These are phyloP conservation scores for Ellobius talpinus DNA, from an alignment of 2,113 vertebrate genomes.

Conservation along the genomic window DNA sequence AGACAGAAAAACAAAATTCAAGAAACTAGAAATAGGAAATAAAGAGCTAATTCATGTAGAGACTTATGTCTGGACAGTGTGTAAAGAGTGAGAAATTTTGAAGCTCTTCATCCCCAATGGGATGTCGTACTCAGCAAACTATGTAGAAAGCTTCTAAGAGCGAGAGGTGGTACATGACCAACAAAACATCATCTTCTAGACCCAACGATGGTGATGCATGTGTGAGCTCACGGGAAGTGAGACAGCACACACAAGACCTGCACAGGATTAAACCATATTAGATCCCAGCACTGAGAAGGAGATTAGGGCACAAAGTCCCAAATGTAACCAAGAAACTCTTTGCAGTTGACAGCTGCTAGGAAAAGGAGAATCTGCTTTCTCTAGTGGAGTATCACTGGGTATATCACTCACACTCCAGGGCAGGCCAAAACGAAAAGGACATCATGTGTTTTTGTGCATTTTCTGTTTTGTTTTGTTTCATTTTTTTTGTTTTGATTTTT, in stretches of 20 bases:
- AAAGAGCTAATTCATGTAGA: not conserved
- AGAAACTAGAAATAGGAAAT: conserved; percentile 15
- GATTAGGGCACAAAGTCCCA: not conserved
- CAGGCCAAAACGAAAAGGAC: not conserved
- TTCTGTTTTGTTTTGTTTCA: not conserved
- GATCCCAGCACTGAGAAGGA: not conserved
- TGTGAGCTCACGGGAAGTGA: not conserved
- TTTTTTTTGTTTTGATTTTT: not conserved
- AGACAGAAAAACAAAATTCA: not conserved
- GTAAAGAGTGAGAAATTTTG: not conserved
- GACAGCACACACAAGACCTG: not conserved
- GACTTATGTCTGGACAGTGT: not conserved
- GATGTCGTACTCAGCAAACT: not conserved
- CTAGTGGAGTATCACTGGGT: not conserved
- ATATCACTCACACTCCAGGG: not conserved
- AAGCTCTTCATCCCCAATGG: not conserved
- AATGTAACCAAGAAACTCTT: not conserved
- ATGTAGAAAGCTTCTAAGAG: not conserved
- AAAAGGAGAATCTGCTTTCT: not conserved
- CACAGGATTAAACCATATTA: not conserved
- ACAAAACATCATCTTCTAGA: not conserved
- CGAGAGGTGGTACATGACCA: not conserved
- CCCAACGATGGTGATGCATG: not conserved
- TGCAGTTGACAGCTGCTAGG: not conserved
- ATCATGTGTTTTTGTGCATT: not conserved